A percentile compares a stretch with the other conserved stretches of the same genome.
phyloP scores from a whole-genome alignment of 2,888 invertebrate species.

The Parnassius mnemosyne region DNA sequence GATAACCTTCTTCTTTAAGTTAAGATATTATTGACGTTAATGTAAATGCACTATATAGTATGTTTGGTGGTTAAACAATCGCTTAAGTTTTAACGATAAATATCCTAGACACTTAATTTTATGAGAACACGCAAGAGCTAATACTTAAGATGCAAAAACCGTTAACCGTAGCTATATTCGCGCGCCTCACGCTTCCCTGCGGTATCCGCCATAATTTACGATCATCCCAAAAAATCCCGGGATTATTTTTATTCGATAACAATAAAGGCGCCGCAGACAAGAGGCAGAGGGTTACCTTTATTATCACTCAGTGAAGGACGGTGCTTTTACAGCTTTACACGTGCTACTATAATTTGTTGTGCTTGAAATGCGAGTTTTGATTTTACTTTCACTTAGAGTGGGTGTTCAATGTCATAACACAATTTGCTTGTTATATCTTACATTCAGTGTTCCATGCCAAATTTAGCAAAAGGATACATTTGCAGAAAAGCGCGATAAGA shows the following conservation, averaged over 20 bases:
- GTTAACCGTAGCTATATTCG: constrained; percentile 35
- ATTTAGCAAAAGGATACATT: too few relatives aligned
- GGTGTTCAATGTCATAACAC: not conserved
- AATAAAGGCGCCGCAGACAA: constrained; percentile 77
- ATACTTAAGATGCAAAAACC: constrained; percentile 31
- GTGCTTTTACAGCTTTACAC: constrained; percentile 74
- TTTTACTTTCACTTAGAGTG: not conserved
- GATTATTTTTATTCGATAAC: constrained; percentile 81
- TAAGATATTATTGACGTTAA: too few relatives aligned
- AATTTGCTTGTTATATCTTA: too few relatives aligned
- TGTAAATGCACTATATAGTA: too few relatives aligned
- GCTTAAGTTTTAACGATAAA: constrained; percentile 15
- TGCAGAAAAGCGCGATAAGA: too few relatives aligned
- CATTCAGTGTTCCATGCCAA: too few relatives aligned
- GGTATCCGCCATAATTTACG: constrained; percentile 77
- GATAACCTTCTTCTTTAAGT: too few relatives aligned
- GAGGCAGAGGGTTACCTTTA: constrained; percentile 82
- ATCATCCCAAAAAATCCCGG: constrained; percentile 76
- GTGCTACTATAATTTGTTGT: constrained; percentile 50
- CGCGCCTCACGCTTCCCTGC: constrained; percentile 50
- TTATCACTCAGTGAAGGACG: constrained; percentile 74
- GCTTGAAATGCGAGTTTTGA: constrained; percentile 21
- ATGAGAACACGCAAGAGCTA: constrained; percentile 24
- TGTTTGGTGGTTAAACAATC: not conserved
- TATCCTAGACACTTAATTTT: constrained; percentile 22